Percentiles rank a stretch among this genome's conserved stretches.
Conservation (phyloP, 23 tunicate genomes). For the Diplosoma virens region DNA sequence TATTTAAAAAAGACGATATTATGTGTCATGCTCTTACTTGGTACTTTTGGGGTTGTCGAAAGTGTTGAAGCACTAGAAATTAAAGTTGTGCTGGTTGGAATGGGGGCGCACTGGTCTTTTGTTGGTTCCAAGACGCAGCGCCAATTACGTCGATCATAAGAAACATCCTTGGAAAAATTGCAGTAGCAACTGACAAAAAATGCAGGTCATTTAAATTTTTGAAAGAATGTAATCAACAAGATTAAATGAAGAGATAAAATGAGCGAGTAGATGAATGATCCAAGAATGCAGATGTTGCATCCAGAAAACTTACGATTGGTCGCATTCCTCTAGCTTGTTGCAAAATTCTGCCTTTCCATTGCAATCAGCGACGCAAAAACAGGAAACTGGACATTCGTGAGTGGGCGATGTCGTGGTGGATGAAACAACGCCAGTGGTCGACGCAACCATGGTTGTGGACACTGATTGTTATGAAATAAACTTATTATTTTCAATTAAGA, state of each 20-base stretch:
- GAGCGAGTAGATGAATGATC: too few species aligned
- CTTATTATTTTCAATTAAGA: too few species aligned
- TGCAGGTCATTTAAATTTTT: not conserved
- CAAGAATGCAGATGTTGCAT: too few species aligned
- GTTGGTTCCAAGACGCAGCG: slow-evolving; percentile 73
- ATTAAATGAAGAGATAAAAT: not conserved
- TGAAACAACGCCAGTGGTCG: slow-evolving; percentile 19
- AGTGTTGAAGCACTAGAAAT: not conserved
- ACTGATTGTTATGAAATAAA: too few species aligned
- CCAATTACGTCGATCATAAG: slow-evolving; percentile 89
- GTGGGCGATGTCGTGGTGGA: slow-evolving; percentile 28
- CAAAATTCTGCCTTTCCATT: slow-evolving; percentile 60
- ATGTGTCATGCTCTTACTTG: too few species aligned
- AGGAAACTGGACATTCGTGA: slow-evolving; percentile 37
- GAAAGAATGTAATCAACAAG: not conserved
- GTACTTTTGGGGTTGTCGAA: too few species aligned
- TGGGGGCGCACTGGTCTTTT: slow-evolving; percentile 17
- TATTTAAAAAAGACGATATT: too few species aligned
- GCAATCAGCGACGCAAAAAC: slow-evolving; percentile 70
- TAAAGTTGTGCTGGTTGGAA: not conserved
- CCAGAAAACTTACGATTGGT: slow-evolving; percentile 47
- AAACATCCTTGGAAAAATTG: too few species aligned
- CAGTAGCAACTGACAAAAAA: too few species aligned
- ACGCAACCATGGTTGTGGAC: slow-evolving; percentile 6
- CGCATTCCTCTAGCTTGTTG: slow-evolving; percentile 54